These are phyloP conservation scores for Bombus ignitus DNA, from an alignment of 1,140 invertebrate species.

Conservation along the genomic window DNA sequence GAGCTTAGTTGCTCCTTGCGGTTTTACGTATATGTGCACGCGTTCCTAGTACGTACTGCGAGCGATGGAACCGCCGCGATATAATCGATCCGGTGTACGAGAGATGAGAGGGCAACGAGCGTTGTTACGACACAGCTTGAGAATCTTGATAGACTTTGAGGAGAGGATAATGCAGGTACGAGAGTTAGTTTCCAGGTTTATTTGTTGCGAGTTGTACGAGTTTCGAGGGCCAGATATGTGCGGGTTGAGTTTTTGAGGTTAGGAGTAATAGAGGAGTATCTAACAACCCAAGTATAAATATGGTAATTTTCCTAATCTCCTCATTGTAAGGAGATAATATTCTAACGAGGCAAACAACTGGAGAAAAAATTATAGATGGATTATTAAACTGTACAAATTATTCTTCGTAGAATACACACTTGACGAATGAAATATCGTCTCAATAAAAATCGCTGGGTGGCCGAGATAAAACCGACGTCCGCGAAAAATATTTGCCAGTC, in stretches of 20 bases:
- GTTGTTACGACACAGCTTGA: slow-evolving; percentile 52
- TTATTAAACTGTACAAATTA: background rate
- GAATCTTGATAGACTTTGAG: slow-evolving; percentile 48
- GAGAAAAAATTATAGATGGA: too few species aligned
- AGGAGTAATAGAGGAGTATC: too few species aligned
- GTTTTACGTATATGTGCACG: slow-evolving; percentile 47
- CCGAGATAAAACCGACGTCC: slow-evolving; percentile 9
- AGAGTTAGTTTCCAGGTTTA: background rate
- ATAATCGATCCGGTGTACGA: slow-evolving; percentile 56
- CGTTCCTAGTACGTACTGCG: background rate
- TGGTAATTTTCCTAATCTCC: too few species aligned
- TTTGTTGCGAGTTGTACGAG: background rate
- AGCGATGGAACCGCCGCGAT: slow-evolving; percentile 52
- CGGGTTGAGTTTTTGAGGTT: too few species aligned
- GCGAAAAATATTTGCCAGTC: slow-evolving; percentile 32
- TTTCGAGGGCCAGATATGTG: background rate
- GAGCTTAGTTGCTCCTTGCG: slow-evolving; percentile 23
- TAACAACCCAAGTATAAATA: too few species aligned
- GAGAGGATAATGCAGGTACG: background rate
- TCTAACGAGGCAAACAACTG: too few species aligned
- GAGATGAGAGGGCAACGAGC: slow-evolving; percentile 58
- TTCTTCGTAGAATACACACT: too few species aligned
- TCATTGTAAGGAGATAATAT: too few species aligned
- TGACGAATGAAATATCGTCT: background rate
- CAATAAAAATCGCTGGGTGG: background rate